A percentile compares a stretch with the other conserved stretches of the same genome.
Conservation (phyloP, 2,797 vertebrate species). For the Neosilurus mollespiculum region DNA sequence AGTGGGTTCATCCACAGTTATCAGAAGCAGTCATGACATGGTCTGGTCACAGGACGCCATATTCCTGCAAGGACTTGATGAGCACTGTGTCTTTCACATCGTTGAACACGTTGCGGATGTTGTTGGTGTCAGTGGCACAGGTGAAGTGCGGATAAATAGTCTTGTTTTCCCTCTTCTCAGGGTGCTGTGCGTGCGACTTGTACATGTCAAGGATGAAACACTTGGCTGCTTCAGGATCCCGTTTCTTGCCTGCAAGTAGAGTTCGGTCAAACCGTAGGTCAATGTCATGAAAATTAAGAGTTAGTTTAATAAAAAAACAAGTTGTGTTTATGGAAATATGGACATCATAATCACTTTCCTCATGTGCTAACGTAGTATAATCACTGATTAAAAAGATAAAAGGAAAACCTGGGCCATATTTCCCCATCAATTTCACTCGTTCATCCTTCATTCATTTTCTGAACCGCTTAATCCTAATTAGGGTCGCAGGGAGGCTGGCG, state of each 20-base stretch:
- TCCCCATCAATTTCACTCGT: too few species aligned
- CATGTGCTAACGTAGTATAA: neutral
- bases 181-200: constrained; percentile 65
- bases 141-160: constrained; percentile 77
- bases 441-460: too few species aligned
- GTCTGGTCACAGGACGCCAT: constrained; percentile 69
- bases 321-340: neutral
- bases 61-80: constrained; percentile 71
- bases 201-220: constrained; percentile 72
- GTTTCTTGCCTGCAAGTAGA: constrained; percentile 63
- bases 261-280: constrained; percentile 27
- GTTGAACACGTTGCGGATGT: constrained; percentile 75
- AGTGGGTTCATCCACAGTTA: neutral
- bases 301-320: constrained; percentile 12
- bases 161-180: constrained; percentile 62
- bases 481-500: too few species aligned
- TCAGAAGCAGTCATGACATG: neutral
- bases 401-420: too few species aligned
- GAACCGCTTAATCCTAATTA: too few species aligned
- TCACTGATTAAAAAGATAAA: neutral
- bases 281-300: constrained; percentile 6
- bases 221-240: constrained; percentile 65
- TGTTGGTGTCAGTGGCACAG: constrained; percentile 79
- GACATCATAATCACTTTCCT: neutral
- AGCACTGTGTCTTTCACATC: constrained; percentile 76